These are phyloP conservation scores for Centropristis striata DNA, from an alignment of 2,113 vertebrate species.

Conservation along the genomic window DNA sequence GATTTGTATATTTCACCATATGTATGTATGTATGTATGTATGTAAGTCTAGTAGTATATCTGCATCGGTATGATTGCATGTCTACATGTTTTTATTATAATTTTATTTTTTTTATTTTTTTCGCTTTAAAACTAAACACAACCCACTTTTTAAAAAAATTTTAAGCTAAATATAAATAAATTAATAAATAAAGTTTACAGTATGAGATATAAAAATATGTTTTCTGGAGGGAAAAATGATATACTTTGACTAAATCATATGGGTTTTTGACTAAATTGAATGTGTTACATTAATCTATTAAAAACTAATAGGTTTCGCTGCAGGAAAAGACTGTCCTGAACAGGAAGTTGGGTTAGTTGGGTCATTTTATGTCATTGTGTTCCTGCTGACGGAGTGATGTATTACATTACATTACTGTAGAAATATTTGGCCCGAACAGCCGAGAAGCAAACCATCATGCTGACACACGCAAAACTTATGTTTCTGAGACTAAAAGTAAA, in stretches of 20 bases:
- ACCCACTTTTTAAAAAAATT: too few relatives aligned
- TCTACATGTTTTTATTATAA: too few relatives aligned
- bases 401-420: conserved; percentile 1
- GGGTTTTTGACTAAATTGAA: not conserved
- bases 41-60: too few relatives aligned
- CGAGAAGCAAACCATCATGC: conserved; percentile 22
- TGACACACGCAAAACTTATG: conserved; percentile 48
- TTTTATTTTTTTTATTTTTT: too few relatives aligned
- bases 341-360: not conserved
- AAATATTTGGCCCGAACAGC: conserved; percentile 30
- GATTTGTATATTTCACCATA: too few relatives aligned
- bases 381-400: not conserved
- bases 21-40: too few relatives aligned
- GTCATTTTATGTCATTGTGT: not conserved
- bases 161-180: too few relatives aligned
- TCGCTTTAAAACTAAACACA: too few relatives aligned
- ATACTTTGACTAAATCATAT: not conserved
- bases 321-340: not conserved
- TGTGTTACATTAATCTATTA: not conserved
- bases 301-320: not conserved
- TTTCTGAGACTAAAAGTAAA: conserved; percentile 38
- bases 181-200: too few relatives aligned
- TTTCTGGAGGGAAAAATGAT: not conserved
- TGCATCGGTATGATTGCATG: too few relatives aligned
- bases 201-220: too few relatives aligned